Evolutionary conservation across 2,797 vertebrate species (phyloP).

Genomic region (Spinus olivaceus): DNA sequence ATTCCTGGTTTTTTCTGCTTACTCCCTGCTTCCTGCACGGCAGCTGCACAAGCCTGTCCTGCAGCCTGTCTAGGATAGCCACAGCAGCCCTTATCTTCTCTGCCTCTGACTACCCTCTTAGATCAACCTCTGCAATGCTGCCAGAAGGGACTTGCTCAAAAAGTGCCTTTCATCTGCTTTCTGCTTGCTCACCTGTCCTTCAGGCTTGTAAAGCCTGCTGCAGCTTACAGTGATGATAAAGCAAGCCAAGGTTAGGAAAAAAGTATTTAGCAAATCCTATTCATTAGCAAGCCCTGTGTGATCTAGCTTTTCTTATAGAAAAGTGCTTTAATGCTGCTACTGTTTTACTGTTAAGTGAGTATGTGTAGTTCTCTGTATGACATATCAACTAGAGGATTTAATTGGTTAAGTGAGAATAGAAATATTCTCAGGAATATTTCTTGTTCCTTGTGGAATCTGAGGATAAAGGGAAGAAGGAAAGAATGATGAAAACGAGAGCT

Average conservation of each 20-base stretch:
- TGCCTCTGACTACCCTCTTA: neutral
- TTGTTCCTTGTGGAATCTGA: neutral
- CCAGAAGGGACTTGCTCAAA: neutral
- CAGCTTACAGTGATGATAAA: neutral
- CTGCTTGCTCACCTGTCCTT: conserved; percentile 26
- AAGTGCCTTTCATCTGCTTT: conserved; percentile 13
- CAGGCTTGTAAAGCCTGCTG: neutral
- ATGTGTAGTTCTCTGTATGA: neutral
- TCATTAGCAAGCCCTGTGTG: neutral
- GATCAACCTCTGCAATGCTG: neutral
- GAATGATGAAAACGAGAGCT: neutral
- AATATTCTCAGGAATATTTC: neutral
- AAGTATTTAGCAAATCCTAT: neutral
- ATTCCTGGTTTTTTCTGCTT: neutral
- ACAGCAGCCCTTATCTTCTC: neutral
- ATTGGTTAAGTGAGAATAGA: conserved; percentile 11
- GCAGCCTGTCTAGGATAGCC: neutral
- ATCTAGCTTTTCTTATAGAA: neutral
- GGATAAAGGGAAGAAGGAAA: neutral
- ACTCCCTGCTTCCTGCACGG: neutral
- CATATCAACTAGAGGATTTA: neutral
- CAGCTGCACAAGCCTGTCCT: neutral
- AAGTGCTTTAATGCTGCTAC: neutral
- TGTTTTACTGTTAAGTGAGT: neutral
- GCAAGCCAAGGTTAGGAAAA: neutral